A percentile compares a stretch with the other conserved stretches of the same genome.
These are phyloP conservation scores for Pteronotus mesoamericanus DNA, from an alignment of 2,797 vertebrate species.

Conservation along the genomic window DNA sequence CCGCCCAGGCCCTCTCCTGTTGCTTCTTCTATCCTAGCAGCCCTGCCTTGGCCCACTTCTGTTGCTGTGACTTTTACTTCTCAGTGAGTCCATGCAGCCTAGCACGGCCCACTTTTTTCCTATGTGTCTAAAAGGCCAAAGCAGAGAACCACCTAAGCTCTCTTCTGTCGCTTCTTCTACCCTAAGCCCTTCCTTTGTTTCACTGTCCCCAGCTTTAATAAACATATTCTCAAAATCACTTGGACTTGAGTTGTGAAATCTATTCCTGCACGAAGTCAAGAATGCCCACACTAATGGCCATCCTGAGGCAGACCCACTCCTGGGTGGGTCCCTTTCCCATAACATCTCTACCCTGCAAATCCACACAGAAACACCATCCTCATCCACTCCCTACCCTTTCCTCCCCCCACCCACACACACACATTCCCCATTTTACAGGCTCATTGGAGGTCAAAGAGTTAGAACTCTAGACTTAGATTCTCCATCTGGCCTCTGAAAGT, in stretches of 20 bases:
- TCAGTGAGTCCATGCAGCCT: too few species aligned
- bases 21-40: not conserved
- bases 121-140: not conserved
- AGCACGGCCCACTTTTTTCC: not conserved
- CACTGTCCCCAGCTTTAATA: not conserved
- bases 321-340: not conserved
- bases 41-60: not conserved
- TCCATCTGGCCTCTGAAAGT: not conserved
- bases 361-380: not conserved
- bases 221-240: not conserved
- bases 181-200: not conserved
- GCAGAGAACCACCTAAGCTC: not conserved
- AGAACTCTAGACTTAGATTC: not conserved
- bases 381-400: not conserved
- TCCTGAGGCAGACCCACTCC: not conserved
- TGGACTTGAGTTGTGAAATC: not conserved
- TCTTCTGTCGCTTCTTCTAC: not conserved
- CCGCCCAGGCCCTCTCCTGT: not conserved
- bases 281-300: not conserved
- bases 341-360: not conserved
- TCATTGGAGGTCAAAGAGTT: not conserved
- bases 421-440: not conserved
- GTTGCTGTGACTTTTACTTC: not conserved
- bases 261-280: not conserved
- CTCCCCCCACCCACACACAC: too few species aligned